A percentile compares a stretch with the other conserved stretches of the same genome.
These are phyloP conservation scores for Cichlasoma orientale DNA, from an alignment of 2,797 vertebrate genomes.

Conservation along the genomic window DNA sequence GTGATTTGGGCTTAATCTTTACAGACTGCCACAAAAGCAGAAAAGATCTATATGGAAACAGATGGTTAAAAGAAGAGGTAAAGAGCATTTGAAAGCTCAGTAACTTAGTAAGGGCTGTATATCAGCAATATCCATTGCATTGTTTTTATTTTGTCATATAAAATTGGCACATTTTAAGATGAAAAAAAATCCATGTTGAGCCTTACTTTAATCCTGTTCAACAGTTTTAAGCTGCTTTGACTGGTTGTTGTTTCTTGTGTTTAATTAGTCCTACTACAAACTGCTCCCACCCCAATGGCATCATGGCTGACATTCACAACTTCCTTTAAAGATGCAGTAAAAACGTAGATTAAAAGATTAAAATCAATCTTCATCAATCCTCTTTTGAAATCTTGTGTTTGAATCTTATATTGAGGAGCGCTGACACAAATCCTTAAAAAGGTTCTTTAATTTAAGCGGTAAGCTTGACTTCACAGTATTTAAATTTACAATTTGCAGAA, in stretches of 20 bases:
- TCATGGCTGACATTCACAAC: not conserved
- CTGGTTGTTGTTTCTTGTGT: not conserved
- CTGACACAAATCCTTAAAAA: not conserved
- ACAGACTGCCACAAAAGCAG: conserved; percentile 9
- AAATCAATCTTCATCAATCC: not conserved
- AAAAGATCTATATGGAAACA: conserved; percentile 26
- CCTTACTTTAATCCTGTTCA: not conserved
- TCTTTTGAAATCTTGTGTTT: not conserved
- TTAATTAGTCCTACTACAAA: not conserved
- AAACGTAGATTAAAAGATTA: not conserved
- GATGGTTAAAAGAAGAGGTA: not conserved
- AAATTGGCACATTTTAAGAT: not conserved
- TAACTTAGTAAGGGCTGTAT: not conserved
- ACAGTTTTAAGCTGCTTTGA: conserved; percentile 5
- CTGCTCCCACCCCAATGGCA: not conserved
- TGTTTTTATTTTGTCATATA: conserved; percentile 10
- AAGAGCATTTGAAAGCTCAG: not conserved
- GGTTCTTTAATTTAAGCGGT: not conserved
- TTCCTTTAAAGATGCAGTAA: not conserved
- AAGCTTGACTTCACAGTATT: not conserved
- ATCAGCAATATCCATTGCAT: not conserved
- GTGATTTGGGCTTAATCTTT: conserved; percentile 26
- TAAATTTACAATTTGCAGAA: not conserved
- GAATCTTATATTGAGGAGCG: not conserved
- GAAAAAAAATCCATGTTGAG: conserved; percentile 1